A percentile compares a stretch with the other conserved stretches of the same genome.
Evolutionary conservation across 1,140 invertebrate species (phyloP).

Genomic region (Eumeta japonica): DNA sequence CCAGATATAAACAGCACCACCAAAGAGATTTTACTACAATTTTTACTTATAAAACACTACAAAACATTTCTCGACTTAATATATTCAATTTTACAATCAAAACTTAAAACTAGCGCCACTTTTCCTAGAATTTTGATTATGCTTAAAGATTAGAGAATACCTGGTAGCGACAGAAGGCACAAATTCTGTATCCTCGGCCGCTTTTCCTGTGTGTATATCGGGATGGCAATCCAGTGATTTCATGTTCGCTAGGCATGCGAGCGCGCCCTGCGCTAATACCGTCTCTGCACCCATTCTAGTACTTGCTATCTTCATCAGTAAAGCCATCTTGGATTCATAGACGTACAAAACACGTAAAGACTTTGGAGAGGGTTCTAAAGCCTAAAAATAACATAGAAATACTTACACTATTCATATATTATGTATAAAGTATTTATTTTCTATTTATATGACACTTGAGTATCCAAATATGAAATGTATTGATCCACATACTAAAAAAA

Average conservation of each 20-base stretch:
- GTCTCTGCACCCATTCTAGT: conserved; percentile 72
- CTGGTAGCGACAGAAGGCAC: conserved; percentile 31
- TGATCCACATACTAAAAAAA: too few relatives aligned
- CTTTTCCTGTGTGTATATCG: conserved; percentile 43
- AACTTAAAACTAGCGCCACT: too few relatives aligned
- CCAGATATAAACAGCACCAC: too few relatives aligned
- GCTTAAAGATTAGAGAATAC: conserved; percentile 14
- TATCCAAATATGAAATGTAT: not conserved
- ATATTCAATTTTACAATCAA: too few relatives aligned
- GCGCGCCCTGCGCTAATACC: conserved; percentile 71
- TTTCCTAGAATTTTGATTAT: too few relatives aligned
- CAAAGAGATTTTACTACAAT: too few relatives aligned
- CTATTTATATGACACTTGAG: too few relatives aligned
- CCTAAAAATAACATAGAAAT: conserved; percentile 23
- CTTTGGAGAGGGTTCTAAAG: conserved; percentile 69
- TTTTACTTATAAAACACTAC: too few relatives aligned
- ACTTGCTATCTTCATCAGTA: conserved; percentile 73
- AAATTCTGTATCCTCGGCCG: conserved; percentile 20
- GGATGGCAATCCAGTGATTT: conserved; percentile 76
- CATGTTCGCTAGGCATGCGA: conserved; percentile 75
- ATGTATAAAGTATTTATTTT: too few relatives aligned
- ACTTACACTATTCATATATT: conserved; percentile 9
- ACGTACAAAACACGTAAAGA: conserved; percentile 78
- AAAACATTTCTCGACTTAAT: too few relatives aligned
- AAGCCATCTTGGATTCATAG: conserved; percentile 84